Base-by-base conservation (phyloP, 1,140 invertebrate genomes). In the Drosophila ambigua region DNA sequence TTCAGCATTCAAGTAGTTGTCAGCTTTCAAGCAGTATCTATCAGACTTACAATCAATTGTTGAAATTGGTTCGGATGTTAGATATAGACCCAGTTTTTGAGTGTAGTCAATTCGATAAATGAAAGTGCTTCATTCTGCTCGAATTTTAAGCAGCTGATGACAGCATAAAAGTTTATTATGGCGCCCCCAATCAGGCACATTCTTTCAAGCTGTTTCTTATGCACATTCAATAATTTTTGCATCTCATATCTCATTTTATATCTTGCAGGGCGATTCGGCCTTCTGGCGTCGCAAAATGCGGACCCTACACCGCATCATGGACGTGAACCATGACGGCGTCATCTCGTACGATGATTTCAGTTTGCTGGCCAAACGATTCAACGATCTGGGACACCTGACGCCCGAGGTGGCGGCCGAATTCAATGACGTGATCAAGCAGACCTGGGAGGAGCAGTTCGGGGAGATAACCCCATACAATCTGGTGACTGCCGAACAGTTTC, bases 261-360 rank as follows among this genome's bases (percentile, higher is more conserved):
- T 15, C 5, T 57, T 73, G 44, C 83, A 98, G 94, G 96, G 96
- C 24, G 93, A 94, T 59, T 96, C 96, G 4, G 94, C 96, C 66
- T 98, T 98, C 92, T 98, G 97, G 97, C 93, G 95, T 65, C 93
- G 95, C 74, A 97, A 98, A 92, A 98, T 98, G 94, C 95, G 97
- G 31, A 96, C 95, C 15, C 93, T 96, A 50, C 96, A 97, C 90
- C 94, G 94, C 67, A 94, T 96, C 72, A 92, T 97, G 75, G 96
- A 97, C 87, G 94, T 97, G 5, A 96, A 97, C 91, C 96, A 96
- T 85, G 96, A 97, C 80, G 96, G 96, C n/a, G 94, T 97, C 49
- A 94, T 97, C 67, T 96, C 96, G 2, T 96, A 94, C 84, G 96
- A 97, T 77, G 96, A 97, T 91, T 96, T 96, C 89, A 93, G 94